phyloP scores from a whole-genome alignment of 1,140 invertebrate genomes.

The Brachionus manjavacas region DNA sequence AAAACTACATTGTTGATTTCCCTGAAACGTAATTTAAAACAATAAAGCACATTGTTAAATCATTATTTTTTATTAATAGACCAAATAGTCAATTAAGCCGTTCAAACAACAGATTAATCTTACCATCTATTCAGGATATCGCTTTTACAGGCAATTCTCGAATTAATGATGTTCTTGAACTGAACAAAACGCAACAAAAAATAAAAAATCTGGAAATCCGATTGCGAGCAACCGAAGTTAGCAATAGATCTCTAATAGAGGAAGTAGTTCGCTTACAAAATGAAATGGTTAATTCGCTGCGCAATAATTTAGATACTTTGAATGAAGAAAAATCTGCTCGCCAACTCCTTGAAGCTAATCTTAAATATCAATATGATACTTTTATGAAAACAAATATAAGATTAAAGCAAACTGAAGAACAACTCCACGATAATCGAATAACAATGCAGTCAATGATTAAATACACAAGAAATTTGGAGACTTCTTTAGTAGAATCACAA shows the following conservation, averaged over 20 bases:
- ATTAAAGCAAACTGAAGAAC: constrained; percentile 53
- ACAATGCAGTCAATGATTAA: constrained; percentile 50
- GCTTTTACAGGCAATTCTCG: neutral
- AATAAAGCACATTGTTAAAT: neutral
- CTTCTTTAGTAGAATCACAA: constrained; percentile 52
- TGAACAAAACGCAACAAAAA: constrained; percentile 16
- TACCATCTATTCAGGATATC: neutral
- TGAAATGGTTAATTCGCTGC: constrained; percentile 49
- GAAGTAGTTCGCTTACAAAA: constrained; percentile 55
- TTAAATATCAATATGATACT: constrained; percentile 51
- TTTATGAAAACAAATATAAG: constrained; percentile 50
- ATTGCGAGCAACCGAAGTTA: constrained; percentile 53
- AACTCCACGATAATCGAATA: constrained; percentile 50
- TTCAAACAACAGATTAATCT: neutral
- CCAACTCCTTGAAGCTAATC: constrained; percentile 50
- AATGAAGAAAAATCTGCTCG: constrained; percentile 51
- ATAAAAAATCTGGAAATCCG: constrained; percentile 50
- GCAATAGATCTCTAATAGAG: constrained; percentile 54
- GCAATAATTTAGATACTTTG: constrained; percentile 50
- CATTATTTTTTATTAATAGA: neutral
- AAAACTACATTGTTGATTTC: neutral
- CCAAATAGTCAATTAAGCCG: neutral
- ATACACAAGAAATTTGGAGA: constrained; percentile 55
- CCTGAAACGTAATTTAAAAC: neutral
- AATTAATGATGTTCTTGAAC: neutral